These are phyloP conservation scores for Andricus curvator DNA, from an alignment of 2,888 invertebrate genomes.

Conservation along the genomic window DNA sequence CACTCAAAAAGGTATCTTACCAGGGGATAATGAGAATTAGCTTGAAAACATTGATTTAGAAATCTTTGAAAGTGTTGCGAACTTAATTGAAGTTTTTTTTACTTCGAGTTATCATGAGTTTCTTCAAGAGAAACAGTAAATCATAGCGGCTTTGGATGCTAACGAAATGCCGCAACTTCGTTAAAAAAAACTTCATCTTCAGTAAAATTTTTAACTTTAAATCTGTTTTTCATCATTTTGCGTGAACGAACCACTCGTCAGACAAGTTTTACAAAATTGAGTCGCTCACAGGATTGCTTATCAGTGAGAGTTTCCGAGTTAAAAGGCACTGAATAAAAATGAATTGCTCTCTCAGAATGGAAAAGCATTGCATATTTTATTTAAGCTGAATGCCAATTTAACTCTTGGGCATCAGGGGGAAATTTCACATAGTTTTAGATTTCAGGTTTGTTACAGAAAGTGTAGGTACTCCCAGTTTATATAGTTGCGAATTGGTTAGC, in stretches of 20 bases:
- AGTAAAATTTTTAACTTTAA: too few species aligned
- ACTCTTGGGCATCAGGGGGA: neutral
- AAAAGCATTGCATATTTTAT: slow-evolving; percentile 33
- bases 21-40: too few species aligned
- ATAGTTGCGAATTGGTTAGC: slow-evolving; percentile 21
- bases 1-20: too few species aligned
- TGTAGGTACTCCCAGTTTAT: slow-evolving; percentile 8
- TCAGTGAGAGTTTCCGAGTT: slow-evolving; percentile 25
- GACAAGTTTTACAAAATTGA: slow-evolving; percentile 21
- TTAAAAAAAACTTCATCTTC: too few species aligned
- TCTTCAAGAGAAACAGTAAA: too few species aligned
- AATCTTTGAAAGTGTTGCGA: too few species aligned
- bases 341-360: slow-evolving; percentile 9
- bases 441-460: slow-evolving; percentile 11
- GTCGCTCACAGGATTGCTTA: slow-evolving; percentile 18
- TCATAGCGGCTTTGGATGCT: too few species aligned
- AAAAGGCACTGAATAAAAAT: slow-evolving; percentile 33
- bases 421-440: slow-evolving; percentile 16
- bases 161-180: too few species aligned
- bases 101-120: too few species aligned
- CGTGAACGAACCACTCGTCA: neutral
- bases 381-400: neutral
- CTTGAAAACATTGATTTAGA: too few species aligned
- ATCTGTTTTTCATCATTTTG: neutral
- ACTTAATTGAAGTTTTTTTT: too few species aligned